Conservation (phyloP, 2,888 invertebrate genomes). For the Drosophila mayaguana region DNA sequence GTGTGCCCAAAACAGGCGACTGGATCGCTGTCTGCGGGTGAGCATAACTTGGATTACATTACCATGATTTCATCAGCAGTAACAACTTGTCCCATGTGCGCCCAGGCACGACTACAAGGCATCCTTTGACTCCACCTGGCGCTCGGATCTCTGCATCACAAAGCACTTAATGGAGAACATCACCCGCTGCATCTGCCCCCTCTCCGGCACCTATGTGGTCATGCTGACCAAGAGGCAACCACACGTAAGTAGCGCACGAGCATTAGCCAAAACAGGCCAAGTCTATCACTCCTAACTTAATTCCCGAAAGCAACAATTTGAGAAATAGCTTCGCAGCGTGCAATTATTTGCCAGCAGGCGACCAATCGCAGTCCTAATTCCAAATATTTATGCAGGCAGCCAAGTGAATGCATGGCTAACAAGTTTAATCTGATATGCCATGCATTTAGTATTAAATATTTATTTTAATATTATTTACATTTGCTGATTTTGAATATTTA, state of each 20-base stretch:
- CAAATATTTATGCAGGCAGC: background rate
- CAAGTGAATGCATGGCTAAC: background rate
- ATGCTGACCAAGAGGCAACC: constrained; percentile 87
- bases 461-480: background rate
- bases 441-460: background rate
- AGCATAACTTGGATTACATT: constrained; percentile 37
- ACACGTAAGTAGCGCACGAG: constrained; percentile 84
- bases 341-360: background rate
- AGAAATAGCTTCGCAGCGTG: background rate
- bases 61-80: background rate
- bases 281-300: background rate
- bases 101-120: constrained; percentile 85
- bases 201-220: constrained; percentile 88
- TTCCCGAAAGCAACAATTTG: background rate
- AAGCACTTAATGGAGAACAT: constrained; percentile 85
- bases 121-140: constrained; percentile 87
- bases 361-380: too few relatives aligned
- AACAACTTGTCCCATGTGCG: background rate
- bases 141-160: constrained; percentile 87
- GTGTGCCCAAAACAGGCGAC: constrained; percentile 78
- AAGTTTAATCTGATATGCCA: background rate
- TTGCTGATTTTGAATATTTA: background rate
- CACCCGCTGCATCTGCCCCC: constrained; percentile 88
- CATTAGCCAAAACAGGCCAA: constrained; percentile 31
- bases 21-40: constrained; percentile 85